Percentiles rank a stretch among this genome's conserved stretches.
These are phyloP conservation scores for Melanerpes formicivorus DNA, from an alignment of 2,113 vertebrate species.

Conservation along the genomic window DNA sequence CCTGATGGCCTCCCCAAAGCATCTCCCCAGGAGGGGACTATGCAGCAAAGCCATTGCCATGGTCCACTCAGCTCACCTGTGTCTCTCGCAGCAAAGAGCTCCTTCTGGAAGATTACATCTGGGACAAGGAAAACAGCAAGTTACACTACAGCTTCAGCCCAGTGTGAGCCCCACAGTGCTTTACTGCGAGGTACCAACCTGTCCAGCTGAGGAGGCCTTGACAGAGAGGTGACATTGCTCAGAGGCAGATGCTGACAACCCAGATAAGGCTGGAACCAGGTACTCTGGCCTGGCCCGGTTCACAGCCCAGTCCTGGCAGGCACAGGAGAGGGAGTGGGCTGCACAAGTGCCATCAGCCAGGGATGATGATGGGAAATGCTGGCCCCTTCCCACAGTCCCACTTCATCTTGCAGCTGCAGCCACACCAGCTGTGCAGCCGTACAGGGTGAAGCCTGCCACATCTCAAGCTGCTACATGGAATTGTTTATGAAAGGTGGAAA, in stretches of 20 bases:
- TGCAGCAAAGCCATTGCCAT: accelerated
- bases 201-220: background rate
- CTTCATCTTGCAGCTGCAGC: background rate
- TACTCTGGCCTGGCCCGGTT: background rate
- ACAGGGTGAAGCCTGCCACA: accelerated
- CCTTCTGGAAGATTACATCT: slow-evolving; percentile 55
- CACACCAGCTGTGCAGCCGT: accelerated
- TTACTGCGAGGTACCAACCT: background rate
- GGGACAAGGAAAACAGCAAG: background rate
- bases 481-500: background rate
- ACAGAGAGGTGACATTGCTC: background rate
- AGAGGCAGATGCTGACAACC: background rate
- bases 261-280: background rate
- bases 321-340: background rate
- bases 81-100: slow-evolving; percentile 36
- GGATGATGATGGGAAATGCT: background rate
- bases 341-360: background rate
- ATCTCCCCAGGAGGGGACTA: background rate
- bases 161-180: background rate
- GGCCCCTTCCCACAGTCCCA: background rate
- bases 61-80: background rate
- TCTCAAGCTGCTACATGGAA: background rate
- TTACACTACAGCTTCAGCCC: background rate
- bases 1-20: background rate
- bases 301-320: background rate